phyloP scores from a whole-genome alignment of 2,888 invertebrate species.

The Habrosyne pyritoides region DNA sequence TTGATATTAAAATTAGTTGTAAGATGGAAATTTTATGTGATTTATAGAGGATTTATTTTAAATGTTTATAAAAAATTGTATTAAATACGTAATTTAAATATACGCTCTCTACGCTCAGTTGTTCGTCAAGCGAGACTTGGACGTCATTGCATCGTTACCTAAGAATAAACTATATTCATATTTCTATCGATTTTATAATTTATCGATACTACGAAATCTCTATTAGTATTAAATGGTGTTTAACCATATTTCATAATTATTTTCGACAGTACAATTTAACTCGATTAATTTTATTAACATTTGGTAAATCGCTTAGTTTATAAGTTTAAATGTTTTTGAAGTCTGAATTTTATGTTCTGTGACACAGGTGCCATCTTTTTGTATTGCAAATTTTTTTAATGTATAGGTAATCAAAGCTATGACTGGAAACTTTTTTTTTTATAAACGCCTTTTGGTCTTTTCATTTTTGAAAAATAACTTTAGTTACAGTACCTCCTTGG shows the following conservation, averaged over 20 bases:
- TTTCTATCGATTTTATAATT: background rate
- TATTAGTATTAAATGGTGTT: background rate
- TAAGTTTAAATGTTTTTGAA: conserved; percentile 38
- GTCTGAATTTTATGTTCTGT: conserved; percentile 53
- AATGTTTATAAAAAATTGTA: too few relatives aligned
- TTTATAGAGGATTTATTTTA: too few relatives aligned
- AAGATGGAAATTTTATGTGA: too few relatives aligned
- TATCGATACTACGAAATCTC: conserved; percentile 4
- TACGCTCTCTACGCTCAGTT: background rate
- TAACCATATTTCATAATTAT: background rate
- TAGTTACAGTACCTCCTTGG: too few relatives aligned
- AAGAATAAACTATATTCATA: conserved; percentile 1
- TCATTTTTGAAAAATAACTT: too few relatives aligned
- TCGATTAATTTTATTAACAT: conserved; percentile 52
- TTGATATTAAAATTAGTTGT: background rate
- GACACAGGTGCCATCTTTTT: conserved; percentile 66
- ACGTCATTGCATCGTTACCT: conserved; percentile 4
- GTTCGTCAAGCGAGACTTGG: background rate
- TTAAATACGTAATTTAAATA: too few relatives aligned
- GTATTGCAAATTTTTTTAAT: conserved; percentile 16
- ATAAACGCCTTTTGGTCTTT: too few relatives aligned
- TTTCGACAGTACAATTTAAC: conserved; percentile 27
- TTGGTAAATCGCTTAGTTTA: conserved; percentile 29
- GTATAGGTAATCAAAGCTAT: conserved; percentile 11
- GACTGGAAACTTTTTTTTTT: too few relatives aligned